These are phyloP conservation scores for Anoplopoma fimbria DNA, from an alignment of 2,113 vertebrate genomes.

Conservation along the genomic window DNA sequence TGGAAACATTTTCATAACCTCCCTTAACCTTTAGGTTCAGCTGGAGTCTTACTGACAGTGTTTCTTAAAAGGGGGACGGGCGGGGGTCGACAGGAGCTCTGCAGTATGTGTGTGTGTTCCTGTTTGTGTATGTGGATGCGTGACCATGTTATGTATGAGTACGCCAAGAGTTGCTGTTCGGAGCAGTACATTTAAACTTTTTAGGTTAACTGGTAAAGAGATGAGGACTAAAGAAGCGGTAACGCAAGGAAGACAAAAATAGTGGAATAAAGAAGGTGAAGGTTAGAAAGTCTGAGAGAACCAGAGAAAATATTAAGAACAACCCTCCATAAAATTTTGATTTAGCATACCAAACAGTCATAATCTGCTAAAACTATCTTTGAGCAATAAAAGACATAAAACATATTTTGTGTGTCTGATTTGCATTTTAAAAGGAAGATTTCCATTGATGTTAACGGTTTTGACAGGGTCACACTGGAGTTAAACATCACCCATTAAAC, in stretches of 20 bases:
- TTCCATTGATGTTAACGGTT: background rate
- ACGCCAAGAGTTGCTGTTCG: background rate
- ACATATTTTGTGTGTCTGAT: background rate
- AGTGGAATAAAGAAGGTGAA: background rate
- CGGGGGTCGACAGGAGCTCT: conserved; percentile 36
- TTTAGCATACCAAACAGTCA: background rate
- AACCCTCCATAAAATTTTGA: too few relatives aligned
- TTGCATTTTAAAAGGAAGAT: background rate
- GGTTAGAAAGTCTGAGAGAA: background rate
- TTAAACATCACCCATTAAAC: conserved; percentile 1
- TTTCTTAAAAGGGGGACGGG: conserved; percentile 27
- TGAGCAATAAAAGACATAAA: background rate
- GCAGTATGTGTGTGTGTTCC: background rate
- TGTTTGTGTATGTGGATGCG: background rate
- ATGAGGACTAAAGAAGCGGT: background rate
- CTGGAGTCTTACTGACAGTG: conserved; percentile 52
- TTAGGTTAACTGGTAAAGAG: background rate
- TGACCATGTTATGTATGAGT: background rate
- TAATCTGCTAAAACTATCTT: background rate
- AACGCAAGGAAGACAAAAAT: background rate
- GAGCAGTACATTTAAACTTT: background rate
- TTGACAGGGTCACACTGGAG: background rate
- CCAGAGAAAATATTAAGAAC: background rate
- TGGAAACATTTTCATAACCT: conserved; percentile 77
- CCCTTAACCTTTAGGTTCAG: conserved; percentile 71